phyloP scores from a whole-genome alignment of 2,113 vertebrate species.

The Scolopax mira region DNA sequence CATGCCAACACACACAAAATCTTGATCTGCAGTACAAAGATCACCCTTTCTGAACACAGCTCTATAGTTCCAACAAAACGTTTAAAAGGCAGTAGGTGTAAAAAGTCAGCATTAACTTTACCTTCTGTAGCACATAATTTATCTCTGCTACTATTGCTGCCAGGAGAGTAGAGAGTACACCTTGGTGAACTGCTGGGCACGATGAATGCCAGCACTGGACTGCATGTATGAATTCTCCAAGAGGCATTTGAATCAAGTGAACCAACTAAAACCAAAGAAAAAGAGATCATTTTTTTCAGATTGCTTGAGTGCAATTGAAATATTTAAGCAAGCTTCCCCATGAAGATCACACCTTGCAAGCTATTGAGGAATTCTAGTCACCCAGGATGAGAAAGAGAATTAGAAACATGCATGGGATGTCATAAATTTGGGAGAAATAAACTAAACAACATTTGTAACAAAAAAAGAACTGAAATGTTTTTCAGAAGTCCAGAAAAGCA shows the following conservation, averaged over 20 bases:
- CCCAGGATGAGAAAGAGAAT: background rate
- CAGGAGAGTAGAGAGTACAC: conserved; percentile 84
- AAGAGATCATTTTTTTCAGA: background rate
- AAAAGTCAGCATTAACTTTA: conserved; percentile 51
- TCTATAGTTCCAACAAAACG: background rate
- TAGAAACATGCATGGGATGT: background rate
- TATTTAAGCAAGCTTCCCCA: background rate
- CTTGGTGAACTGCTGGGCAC: conserved; percentile 66
- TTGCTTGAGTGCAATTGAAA: background rate
- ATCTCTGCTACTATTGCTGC: conserved; percentile 86
- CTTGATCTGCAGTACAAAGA: background rate
- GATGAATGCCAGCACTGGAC: conserved; percentile 73
- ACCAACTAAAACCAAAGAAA: conserved; percentile 77
- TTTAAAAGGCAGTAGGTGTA: background rate
- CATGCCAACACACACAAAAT: background rate
- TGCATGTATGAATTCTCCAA: conserved; percentile 80
- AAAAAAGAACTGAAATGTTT: background rate
- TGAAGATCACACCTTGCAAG: background rate
- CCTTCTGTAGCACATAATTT: conserved; percentile 81
- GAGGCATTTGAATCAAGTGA: conserved; percentile 69
- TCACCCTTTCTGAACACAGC: background rate
- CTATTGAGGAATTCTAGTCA: background rate
- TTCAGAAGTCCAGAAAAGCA: background rate
- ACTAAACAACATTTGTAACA: background rate
- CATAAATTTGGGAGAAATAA: background rate